A percentile compares a stretch with the other conserved stretches of the same genome.
Conservation (phyloP, 2,113 vertebrate genomes). For the Phocoena phocoena region DNA sequence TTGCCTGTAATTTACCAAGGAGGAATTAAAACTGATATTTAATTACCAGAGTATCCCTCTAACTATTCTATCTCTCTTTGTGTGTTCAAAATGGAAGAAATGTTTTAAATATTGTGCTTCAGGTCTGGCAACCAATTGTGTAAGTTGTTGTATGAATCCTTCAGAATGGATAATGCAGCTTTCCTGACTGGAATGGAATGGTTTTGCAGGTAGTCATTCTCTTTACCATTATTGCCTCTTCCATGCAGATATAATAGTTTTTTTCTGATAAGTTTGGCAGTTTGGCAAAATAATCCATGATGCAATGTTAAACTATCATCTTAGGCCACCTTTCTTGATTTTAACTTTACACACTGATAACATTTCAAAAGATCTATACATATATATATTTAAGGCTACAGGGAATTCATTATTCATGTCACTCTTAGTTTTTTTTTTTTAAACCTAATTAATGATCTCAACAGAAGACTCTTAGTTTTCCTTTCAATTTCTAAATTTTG, state of each 20-base stretch:
- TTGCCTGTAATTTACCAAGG: not conserved
- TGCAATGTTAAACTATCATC: not conserved
- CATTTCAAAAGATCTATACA: not conserved
- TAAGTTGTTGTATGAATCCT: not conserved
- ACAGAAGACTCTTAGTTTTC: not conserved
- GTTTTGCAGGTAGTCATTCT: not conserved
- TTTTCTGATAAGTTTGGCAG: not conserved
- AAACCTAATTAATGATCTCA: not conserved
- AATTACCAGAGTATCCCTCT: not conserved
- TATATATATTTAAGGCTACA: not conserved
- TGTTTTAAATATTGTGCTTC: not conserved
- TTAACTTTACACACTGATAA: not conserved
- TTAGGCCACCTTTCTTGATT: not conserved
- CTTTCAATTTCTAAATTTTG: not conserved
- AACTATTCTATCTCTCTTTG: not conserved
- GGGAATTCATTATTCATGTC: not conserved
- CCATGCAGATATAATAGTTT: not conserved
- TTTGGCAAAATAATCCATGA: not conserved
- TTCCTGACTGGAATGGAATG: not conserved
- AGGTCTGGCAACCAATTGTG: not conserved
- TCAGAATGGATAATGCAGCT: not conserved
- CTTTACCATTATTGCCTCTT: not conserved
- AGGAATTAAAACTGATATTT: not conserved
- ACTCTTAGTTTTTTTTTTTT: not conserved
- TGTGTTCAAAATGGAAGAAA: not conserved